Evolutionary conservation across 2,888 invertebrate genomes (phyloP).

Genomic region (Nezara viridula): DNA sequence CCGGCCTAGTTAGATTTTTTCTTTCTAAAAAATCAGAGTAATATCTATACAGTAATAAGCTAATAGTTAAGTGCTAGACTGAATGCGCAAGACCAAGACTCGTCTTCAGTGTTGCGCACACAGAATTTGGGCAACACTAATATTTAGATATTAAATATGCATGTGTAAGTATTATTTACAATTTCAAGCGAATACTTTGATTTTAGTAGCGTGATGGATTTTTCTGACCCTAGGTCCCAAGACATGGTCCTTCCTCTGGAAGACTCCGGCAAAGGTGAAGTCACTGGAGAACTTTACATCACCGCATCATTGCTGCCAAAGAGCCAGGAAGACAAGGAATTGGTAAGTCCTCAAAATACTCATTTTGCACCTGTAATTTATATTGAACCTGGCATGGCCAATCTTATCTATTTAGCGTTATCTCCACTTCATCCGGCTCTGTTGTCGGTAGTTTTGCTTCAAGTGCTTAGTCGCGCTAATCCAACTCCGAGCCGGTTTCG

Average conservation of each 20-base stretch:
- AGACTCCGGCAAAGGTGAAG: conserved; percentile 80
- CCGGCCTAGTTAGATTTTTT: too few species aligned
- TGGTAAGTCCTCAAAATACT: conserved; percentile 74
- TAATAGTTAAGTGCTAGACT: too few species aligned
- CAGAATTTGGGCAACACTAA: too few species aligned
- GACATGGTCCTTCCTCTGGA: conserved; percentile 86
- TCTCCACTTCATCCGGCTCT: background rate
- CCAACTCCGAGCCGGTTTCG: background rate
- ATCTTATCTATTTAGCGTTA: conserved; percentile 24
- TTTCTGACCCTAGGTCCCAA: conserved; percentile 69
- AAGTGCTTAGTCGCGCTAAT: background rate
- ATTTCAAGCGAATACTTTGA: background rate
- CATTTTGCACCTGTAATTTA: background rate
- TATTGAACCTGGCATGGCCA: background rate
- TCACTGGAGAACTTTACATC: conserved; percentile 88
- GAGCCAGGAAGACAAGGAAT: conserved; percentile 94
- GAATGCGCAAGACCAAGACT: too few species aligned
- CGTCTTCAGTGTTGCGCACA: too few species aligned
- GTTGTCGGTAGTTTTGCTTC: background rate
- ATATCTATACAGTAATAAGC: too few species aligned
- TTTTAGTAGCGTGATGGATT: background rate
- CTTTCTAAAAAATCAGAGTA: too few species aligned
- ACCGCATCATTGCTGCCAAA: conserved; percentile 91
- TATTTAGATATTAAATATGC: background rate
- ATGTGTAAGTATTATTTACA: background rate